Conservation (phyloP, 2,797 vertebrate species). For the Yasuhikotakia modesta region DNA sequence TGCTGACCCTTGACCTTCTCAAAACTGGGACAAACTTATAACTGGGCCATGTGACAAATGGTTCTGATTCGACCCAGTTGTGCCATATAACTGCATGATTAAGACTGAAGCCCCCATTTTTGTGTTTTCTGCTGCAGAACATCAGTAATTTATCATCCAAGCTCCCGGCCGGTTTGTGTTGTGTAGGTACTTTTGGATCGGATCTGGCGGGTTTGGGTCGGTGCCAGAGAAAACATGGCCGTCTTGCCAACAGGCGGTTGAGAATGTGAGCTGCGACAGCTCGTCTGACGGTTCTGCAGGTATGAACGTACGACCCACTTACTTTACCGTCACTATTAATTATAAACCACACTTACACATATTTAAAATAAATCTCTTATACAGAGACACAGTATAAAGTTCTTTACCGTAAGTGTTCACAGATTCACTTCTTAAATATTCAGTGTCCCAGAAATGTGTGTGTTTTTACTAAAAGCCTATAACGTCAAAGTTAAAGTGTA, state of each 20-base stretch:
- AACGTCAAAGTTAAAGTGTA: too few relatives aligned
- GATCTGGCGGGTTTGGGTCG: slow-evolving; percentile 80
- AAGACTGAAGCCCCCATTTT: slow-evolving; percentile 80
- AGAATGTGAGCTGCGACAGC: slow-evolving; percentile 80
- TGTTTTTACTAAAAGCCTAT: too few relatives aligned
- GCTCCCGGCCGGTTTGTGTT: too few relatives aligned
- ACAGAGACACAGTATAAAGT: too few relatives aligned
- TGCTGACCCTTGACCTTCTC: slow-evolving; percentile 53
- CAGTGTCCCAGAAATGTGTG: too few relatives aligned
- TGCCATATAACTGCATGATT: slow-evolving; percentile 74
- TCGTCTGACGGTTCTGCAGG: slow-evolving; percentile 82
- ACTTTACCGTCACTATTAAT: slow-evolving; percentile 43
- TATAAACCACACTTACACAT: too few relatives aligned
- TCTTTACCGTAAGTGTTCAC: too few relatives aligned
- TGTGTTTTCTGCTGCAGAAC: slow-evolving; percentile 79
- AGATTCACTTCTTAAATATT: too few relatives aligned
- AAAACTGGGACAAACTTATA: slow-evolving; percentile 59
- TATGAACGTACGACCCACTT: slow-evolving; percentile 65
- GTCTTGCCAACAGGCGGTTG: slow-evolving; percentile 75
- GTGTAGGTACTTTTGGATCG: slow-evolving; percentile 77
- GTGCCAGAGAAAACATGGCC: slow-evolving; percentile 81
- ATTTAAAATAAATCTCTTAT: too few relatives aligned
- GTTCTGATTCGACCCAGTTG: slow-evolving; percentile 72
- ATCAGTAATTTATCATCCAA: slow-evolving; percentile 67
- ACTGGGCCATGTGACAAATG: slow-evolving; percentile 64